Evolutionary conservation across 2,888 invertebrate species (phyloP), one percentile per base, ranked within the genome.

Genomic region (Eustalomyia histrio): DNA sequence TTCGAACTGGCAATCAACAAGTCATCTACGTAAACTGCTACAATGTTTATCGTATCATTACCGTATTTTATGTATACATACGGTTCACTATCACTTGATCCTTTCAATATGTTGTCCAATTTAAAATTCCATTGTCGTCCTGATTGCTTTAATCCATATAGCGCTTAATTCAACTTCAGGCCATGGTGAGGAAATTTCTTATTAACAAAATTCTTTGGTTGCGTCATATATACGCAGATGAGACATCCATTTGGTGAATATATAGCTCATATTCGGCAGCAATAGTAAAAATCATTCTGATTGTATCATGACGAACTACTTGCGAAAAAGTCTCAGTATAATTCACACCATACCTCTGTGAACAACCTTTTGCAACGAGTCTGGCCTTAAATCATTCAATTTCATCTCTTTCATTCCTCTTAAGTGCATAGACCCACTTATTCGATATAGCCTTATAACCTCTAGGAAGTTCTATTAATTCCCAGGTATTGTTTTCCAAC

Each of bases 1-100:
- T n/a, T n/a, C n/a, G 80, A 75, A 57, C 55, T 10, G 9, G 68
- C 74, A 4, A 79, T 76, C 61, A 79, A 69, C 53, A 82, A 61
- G 50, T 82, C 82, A 61, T 82, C 82, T 14, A 79, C 80, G 35
- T 83, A 78, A n/a, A 72, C 73, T 17, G 69, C 67, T 21, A 81
- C 69, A 8, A 79, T 64, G 64, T 64, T 72, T 24, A 71, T 63
- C 5, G 58, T 24, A n/a, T 14, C 18, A 8, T 8, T 14, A 21
- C 39, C 43, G 3, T 57, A 33, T 43, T 64, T 69, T 6, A 58
- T 10, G 50, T 63, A 75, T 5, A 71, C 35, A 29, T 67, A 82
- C 4, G 63, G 75, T n/a, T 47, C 69, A 18, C 35, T 71, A 4
- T 50, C 21, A 33, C 33, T 7, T 33, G 33, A 33, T 83, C 64